phyloP scores from a whole-genome alignment of 2,113 vertebrate genomes.

The Urocitellus parryii region DNA sequence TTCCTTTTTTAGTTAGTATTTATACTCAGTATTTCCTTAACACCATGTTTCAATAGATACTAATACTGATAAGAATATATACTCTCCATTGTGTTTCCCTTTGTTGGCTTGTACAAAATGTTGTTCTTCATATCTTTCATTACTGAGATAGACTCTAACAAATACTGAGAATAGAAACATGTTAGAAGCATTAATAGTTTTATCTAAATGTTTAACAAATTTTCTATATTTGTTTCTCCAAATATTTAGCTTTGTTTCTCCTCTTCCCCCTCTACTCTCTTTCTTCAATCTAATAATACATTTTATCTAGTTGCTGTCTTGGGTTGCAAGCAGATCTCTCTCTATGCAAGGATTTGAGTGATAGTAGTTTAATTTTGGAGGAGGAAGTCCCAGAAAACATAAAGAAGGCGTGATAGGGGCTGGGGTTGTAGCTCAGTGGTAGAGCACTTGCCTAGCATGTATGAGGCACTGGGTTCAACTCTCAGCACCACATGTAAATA shows the following conservation, averaged over 20 bases:
- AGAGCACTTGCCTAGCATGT: no score
- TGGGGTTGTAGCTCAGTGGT: no score
- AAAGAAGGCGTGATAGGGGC: neutral
- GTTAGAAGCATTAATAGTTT: neutral
- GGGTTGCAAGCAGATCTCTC: neutral
- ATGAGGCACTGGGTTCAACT: no score
- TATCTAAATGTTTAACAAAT: neutral
- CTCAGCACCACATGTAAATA: no score
- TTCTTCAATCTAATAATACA: neutral
- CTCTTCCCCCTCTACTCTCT: neutral
- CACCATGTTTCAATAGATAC: neutral
- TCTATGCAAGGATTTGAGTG: neutral
- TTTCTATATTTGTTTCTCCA: neutral
- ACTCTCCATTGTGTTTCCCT: neutral
- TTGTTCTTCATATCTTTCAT: conserved; percentile 1
- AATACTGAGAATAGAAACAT: neutral
- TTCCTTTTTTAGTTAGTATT: neutral
- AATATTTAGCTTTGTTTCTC: conserved; percentile 8
- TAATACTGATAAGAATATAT: neutral
- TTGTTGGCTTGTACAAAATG: neutral
- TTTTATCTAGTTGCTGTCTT: neutral
- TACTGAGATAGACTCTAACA: neutral
- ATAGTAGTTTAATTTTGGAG: neutral
- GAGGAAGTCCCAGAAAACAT: neutral
- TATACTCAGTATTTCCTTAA: conserved; percentile 1